phyloP scores from a whole-genome alignment of 2,888 invertebrate species.

The Pterostichus madidus region DNA sequence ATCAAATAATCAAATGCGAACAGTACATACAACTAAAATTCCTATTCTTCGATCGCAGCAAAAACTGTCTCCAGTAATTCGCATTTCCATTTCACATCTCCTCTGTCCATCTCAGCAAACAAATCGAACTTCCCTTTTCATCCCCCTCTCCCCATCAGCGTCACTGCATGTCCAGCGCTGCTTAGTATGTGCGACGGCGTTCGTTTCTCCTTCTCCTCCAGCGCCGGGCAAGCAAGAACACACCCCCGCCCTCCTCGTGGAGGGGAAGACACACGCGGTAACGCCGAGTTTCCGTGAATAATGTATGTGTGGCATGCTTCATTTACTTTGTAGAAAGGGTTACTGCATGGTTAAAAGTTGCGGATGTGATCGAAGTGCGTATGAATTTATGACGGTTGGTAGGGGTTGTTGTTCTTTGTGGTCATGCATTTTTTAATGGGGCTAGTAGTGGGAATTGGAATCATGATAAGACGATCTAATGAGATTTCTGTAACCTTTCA shows the following conservation, averaged over 20 bases:
- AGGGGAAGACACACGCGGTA: conserved; percentile 40
- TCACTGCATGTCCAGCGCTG: conserved; percentile 41
- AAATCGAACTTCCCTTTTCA: not conserved
- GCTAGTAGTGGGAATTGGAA: too few species aligned
- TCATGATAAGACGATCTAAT: too few species aligned
- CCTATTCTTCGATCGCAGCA: not conserved
- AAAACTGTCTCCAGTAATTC: not conserved
- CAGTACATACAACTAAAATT: too few species aligned
- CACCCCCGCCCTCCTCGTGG: conserved; percentile 2
- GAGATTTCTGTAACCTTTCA: too few species aligned
- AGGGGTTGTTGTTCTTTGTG: not conserved
- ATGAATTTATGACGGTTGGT: conserved; percentile 41
- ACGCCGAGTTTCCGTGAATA: conserved; percentile 49
- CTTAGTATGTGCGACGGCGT: conserved; percentile 53
- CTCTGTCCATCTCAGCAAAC: conserved; percentile 8
- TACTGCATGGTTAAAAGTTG: conserved; percentile 43
- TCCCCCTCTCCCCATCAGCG: conserved; percentile 17
- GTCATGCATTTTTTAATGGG: not conserved
- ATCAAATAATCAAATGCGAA: too few species aligned
- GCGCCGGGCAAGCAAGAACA: conserved; percentile 14
- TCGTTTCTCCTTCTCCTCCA: conserved; percentile 22
- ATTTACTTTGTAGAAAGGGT: conserved; percentile 55
- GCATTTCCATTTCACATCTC: not conserved
- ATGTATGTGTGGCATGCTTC: conserved; percentile 53
- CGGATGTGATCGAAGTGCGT: conserved; percentile 52